Percentiles rank a stretch among this genome's conserved stretches.
Evolutionary conservation across 2,888 invertebrate genomes (phyloP).

Genomic region (Stenotaenia linearis): DNA sequence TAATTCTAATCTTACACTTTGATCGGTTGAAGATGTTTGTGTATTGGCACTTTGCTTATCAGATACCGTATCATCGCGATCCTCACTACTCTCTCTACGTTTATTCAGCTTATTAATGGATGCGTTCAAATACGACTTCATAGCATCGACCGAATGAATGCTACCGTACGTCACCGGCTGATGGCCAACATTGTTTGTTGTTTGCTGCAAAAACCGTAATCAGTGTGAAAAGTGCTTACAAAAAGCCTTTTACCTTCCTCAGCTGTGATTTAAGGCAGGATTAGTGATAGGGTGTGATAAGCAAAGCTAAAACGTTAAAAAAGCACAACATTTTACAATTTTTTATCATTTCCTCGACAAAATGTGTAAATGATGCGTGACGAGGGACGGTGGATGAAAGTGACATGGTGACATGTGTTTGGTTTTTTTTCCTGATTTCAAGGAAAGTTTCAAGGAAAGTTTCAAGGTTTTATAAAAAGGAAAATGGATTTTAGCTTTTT

Average conservation of each 20-base stretch:
- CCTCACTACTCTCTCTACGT: no score
- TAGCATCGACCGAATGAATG: neutral
- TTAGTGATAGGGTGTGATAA: neutral
- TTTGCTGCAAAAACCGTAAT: neutral
- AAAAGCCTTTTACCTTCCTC: no score
- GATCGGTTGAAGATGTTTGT: neutral
- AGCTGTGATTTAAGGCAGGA: neutral
- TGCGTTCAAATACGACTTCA: neutral
- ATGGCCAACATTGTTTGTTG: neutral
- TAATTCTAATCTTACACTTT: slow-evolving; percentile 9
- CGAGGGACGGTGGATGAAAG: no score
- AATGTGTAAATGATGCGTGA: no score
- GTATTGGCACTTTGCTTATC: neutral
- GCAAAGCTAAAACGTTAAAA: neutral
- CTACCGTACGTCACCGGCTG: neutral
- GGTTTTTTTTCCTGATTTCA: no score
- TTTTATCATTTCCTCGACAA: no score
- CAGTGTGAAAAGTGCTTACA: no score
- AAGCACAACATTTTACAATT: no score
- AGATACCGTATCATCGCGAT: neutral
- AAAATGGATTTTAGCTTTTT: no score
- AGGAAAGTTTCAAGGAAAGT: no score
- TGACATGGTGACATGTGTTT: no score
- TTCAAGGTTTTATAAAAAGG: no score
- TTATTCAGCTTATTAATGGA: neutral